Base-by-base conservation (phyloP, 2,797 vertebrate species). In the Setipinna tenuifilis region DNA sequence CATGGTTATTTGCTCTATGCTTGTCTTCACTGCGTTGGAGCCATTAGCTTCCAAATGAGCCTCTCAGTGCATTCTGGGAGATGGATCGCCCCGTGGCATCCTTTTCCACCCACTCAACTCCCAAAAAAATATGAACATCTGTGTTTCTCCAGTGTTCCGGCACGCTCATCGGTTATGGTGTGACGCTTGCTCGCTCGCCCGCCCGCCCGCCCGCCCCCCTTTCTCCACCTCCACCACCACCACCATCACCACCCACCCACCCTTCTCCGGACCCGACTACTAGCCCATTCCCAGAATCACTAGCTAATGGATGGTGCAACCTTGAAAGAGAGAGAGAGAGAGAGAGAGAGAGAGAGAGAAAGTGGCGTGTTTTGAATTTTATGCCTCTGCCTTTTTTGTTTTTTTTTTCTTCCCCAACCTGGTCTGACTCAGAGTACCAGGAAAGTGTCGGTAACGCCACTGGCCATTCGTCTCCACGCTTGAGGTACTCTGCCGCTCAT, bases 41-140 rank as follows among this genome's bases (percentile, higher is more conserved):
- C 87, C 89, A 91, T 91, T 92, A 89, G 82, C 87, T 85, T 87
- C 82, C 61, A 83, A 91, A 92, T 89, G 82, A 89, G 88, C 86
- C 71, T 78, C 71, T 78, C 35, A 78, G 71, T 78, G 71, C 19
- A 78, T 44, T 44, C 71, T 78, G 71, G 71, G 71, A 78, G 71
- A 78, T 78, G 71, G 71, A 78, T 78, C 71, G 17, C 71, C 31
- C 35, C 31, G 31, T 12, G 35, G 71, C 71, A 21, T 41, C 68
- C 68, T 35, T 19, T 54, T 19, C 28, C 68, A 35, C 68, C 71
- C 71, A 78, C 71, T 78, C 71, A 41, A 17, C 71, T 11, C 31
- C 68, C 28, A 71, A 78, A 78, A 78, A 44, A 78, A 78, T 44
- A 78, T 78, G 35, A 78, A 78, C 71, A 78, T 78, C 71, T 78